A percentile compares a stretch with the other conserved stretches of the same genome.
Conservation (phyloP, 2,113 vertebrate species). For the Dipodomys spectabilis region DNA sequence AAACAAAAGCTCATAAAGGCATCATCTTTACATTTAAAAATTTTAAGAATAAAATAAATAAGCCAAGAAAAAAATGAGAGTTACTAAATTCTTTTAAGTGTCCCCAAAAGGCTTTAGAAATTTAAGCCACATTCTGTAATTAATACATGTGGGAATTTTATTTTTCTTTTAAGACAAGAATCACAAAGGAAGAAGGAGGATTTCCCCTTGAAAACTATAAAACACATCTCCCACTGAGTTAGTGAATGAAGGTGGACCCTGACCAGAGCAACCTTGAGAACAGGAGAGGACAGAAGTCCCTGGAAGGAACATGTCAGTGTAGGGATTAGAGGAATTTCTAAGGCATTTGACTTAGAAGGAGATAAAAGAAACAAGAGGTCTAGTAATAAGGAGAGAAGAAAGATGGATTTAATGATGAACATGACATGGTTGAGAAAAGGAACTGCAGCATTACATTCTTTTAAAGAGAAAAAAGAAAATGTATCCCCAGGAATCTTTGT, state of each 20-base stretch:
- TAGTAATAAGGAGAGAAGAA: constrained; percentile 28
- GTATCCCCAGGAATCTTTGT: not conserved
- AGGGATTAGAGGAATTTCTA: not conserved
- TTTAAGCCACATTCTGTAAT: constrained; percentile 65
- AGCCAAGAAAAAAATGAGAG: constrained; percentile 63
- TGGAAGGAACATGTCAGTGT: not conserved
- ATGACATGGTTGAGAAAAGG: constrained; percentile 24
- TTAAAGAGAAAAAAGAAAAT: constrained; percentile 50
- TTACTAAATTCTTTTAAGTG: constrained; percentile 56
- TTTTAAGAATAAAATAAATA: constrained; percentile 33
- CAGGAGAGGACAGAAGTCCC: constrained; percentile 28
- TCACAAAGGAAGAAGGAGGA: not conserved
- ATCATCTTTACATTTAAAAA: constrained; percentile 22
- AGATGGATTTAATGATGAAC: constrained; percentile 51
- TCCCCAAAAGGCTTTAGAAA: constrained; percentile 66
- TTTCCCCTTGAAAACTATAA: constrained; percentile 59
- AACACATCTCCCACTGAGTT: constrained; percentile 33
- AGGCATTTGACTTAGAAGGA: constrained; percentile 34
- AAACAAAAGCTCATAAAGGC: not conserved
- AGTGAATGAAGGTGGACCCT: constrained; percentile 11
- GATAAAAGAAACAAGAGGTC: constrained; percentile 26
- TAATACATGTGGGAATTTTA: constrained; percentile 73
- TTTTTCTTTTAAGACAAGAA: constrained; percentile 44
- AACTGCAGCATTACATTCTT: constrained; percentile 41
- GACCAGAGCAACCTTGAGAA: not conserved